A percentile compares a stretch with the other conserved stretches of the same genome.
Evolutionary conservation across 2,888 invertebrate species (phyloP).

Genomic region (Leucophenga maculata): DNA sequence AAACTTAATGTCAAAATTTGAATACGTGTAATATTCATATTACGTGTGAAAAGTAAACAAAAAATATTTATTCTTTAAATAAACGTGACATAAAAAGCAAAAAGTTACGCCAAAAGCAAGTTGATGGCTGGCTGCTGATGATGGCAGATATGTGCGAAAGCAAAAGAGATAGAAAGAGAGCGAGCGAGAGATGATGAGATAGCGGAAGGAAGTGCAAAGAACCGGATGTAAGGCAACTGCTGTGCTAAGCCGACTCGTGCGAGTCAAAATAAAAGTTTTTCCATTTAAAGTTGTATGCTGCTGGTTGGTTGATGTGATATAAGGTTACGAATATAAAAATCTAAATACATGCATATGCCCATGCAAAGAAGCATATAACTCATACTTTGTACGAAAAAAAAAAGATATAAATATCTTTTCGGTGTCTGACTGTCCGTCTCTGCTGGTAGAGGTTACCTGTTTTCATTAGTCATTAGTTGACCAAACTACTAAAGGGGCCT

Average conservation of each 20-base stretch:
- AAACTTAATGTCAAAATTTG: not conserved
- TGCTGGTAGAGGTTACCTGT: not conserved
- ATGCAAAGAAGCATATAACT: not conserved
- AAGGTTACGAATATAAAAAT: no score
- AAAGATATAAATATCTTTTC: not conserved
- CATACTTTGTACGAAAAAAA: not conserved
- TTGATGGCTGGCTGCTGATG: no score
- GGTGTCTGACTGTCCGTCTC: not conserved
- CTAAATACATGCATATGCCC: not conserved
- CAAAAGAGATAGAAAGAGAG: no score
- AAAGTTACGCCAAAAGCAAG: not conserved
- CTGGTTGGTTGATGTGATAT: no score
- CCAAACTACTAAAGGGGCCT: not conserved
- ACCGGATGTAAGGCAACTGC: conserved; percentile 5
- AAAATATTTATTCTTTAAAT: conserved; percentile 23
- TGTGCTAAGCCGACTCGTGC: conserved; percentile 27
- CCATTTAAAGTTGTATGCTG: conserved; percentile 58
- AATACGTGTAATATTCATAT: conserved; percentile 7
- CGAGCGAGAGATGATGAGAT: no score
- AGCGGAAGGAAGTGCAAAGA: no score
- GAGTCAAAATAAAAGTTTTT: conserved; percentile 64
- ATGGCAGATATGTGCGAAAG: no score
- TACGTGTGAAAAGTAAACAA: not conserved
- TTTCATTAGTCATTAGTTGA: conserved; percentile 10
- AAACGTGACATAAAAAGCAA: no score